Evolutionary conservation across 2,888 invertebrate species (phyloP), one percentile per base, ranked within the genome.

Genomic region (Cryptocheilus praepositus): DNA sequence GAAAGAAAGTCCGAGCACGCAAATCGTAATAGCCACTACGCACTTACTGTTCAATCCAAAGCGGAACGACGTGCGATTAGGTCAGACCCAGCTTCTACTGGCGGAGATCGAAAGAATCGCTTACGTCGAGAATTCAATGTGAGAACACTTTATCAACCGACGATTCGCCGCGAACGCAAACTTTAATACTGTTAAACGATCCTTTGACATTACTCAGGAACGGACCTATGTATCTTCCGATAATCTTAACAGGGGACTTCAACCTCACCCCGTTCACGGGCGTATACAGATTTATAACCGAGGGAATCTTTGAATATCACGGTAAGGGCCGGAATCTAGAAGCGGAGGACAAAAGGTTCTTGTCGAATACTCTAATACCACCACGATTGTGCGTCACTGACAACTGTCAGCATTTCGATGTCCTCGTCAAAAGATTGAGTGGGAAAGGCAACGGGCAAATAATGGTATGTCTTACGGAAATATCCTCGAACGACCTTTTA

Each of bases 1-100:
- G 0, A 91, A 89, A 67, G 83, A 87, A 0, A 81, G 89, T 61
- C 90, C 90, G 0, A 78, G 89, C 0, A 89, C 90, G 0, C 90
- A 92, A 7, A 88, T 98, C 49, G 92, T 96, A 59, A 92, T 99
- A 0, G 96, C 96, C 3, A 99, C 97, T 13, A 99, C 99, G 0
- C 99, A 99, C 89, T 90, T 99, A 54, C 90, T 99, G 11, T 99
- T 95, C 88, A 99, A 99, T 90, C 97, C 96, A 0, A 93, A 90
- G 76, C 91, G 99, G 46, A 93, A 95, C 19, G 98, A 99, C 87
- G 93, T 98, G 0, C 93, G 98, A 77, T 90, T 98, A 36, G 97
- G 96, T 0, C 99, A 99, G 89, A 90, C 95, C 46, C 94, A 95
- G 82, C 86, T 96, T 44, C 90, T 99, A 8, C 89, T 99, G 13